These are phyloP conservation scores for Callipepla californica DNA, from an alignment of 2,113 vertebrate genomes.

Conservation along the genomic window DNA sequence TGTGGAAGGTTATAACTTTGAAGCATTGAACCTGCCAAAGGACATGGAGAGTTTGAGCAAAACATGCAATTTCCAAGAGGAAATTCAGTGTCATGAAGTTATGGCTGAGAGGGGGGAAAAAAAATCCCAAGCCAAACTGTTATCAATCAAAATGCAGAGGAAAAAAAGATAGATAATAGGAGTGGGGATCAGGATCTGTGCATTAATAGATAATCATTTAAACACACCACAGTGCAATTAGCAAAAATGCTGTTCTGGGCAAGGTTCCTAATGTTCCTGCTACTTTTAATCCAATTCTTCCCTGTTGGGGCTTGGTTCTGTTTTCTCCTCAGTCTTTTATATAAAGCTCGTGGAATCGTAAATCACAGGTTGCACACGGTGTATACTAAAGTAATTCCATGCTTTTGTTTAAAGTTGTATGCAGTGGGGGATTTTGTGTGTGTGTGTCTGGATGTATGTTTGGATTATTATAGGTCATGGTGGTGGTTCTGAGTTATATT, in stretches of 20 bases:
- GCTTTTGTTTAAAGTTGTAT: not conserved
- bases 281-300: not conserved
- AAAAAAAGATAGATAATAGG: not conserved
- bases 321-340: not conserved
- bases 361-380: not conserved
- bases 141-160: not conserved
- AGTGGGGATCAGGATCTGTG: not conserved
- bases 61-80: not conserved
- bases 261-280: not conserved
- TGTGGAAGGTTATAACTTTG: not conserved
- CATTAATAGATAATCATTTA: constrained; percentile 8
- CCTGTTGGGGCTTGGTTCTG: not conserved
- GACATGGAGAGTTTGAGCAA: not conserved
- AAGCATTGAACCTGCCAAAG: not conserved
- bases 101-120: not conserved
- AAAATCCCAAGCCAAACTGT: not conserved
- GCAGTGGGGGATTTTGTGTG: not conserved
- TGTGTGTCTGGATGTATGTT: not conserved
- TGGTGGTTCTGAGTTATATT: not conserved
- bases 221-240: not conserved
- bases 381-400: not conserved
- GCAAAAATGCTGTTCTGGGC: constrained; percentile 8
- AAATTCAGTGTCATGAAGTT: not conserved
- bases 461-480: not conserved
- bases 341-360: not conserved